A percentile compares a stretch with the other conserved stretches of the same genome.
These are phyloP conservation scores for Euphonia xanthogaster DNA, from an alignment of 2,797 vertebrate genomes.

Conservation along the genomic window DNA sequence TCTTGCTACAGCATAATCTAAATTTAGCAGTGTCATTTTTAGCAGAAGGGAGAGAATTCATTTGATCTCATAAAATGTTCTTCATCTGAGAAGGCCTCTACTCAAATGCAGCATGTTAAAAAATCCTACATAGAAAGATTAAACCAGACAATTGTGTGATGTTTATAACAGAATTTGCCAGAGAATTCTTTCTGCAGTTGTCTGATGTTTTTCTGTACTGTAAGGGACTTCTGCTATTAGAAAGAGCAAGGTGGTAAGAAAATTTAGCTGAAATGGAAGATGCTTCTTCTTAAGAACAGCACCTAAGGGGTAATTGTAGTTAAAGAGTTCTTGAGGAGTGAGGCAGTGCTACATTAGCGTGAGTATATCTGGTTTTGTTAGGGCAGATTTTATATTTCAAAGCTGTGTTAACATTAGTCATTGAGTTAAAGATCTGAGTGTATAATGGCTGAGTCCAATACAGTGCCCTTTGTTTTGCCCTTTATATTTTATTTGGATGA, in stretches of 20 bases:
- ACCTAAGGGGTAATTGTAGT: not conserved
- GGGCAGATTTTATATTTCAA: not conserved
- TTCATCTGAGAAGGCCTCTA: not conserved
- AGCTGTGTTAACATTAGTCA: not conserved
- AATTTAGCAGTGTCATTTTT: not conserved
- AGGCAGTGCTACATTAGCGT: not conserved
- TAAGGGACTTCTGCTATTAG: not conserved
- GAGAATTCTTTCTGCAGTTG: not conserved
- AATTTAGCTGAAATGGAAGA: not conserved
- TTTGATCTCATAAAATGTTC: not conserved
- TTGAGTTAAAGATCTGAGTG: not conserved
- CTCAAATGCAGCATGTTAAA: not conserved
- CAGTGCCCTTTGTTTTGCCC: not conserved
- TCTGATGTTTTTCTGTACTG: not conserved
- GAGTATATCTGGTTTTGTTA: not conserved
- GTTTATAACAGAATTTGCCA: not conserved
- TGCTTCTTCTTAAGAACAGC: not conserved
- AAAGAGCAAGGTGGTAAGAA: not conserved
- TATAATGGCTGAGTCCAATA: not conserved
- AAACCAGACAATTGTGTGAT: not conserved
- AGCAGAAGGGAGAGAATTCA: not conserved
- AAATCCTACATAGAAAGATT: not conserved
- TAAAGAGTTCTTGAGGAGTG: not conserved
- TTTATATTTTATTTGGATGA: not conserved
- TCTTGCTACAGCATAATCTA: not conserved